Conservation (phyloP, 2,797 vertebrate genomes). For the Saxicola maurus region DNA sequence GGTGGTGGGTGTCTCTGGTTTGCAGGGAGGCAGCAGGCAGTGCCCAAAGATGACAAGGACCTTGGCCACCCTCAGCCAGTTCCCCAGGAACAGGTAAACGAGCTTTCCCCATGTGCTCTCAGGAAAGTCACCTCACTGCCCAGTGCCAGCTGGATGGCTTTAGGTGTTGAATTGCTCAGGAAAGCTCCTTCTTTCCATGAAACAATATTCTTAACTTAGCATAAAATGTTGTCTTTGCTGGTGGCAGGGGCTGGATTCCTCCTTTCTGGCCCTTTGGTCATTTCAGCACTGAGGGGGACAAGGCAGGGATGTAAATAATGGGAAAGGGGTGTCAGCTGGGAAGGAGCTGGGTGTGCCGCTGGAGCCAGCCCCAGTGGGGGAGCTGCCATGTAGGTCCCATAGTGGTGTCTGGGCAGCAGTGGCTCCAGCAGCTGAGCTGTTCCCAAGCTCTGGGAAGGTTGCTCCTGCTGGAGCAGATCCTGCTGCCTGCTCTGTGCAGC, state of each 20-base stretch:
- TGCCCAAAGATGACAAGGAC: not conserved
- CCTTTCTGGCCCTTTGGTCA: not conserved
- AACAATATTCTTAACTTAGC: not conserved
- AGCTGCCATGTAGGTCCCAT: accelerated
- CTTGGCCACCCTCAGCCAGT: not conserved
- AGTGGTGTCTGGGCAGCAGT: not conserved
- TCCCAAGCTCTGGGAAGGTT: not conserved
- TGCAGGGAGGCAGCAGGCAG: not conserved
- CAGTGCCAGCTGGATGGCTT: not conserved
- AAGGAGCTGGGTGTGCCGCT: not conserved
- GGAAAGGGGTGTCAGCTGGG: not conserved
- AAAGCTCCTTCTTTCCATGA: not conserved
- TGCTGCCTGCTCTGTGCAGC: not conserved
- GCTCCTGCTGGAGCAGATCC: not conserved
- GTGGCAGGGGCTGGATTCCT: not conserved
- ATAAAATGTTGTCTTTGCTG: accelerated
- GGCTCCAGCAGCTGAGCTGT: accelerated
- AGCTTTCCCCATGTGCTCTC: not conserved
- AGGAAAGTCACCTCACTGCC: not conserved
- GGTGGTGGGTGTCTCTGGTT: accelerated
- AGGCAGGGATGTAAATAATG: not conserved
- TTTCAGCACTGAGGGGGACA: not conserved
- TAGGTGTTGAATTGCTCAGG: not conserved
- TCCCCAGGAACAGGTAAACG: not conserved
- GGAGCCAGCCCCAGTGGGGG: not conserved